These are phyloP conservation scores for Ips nitidus DNA, from an alignment of 1,140 invertebrate species.

Conservation along the genomic window DNA sequence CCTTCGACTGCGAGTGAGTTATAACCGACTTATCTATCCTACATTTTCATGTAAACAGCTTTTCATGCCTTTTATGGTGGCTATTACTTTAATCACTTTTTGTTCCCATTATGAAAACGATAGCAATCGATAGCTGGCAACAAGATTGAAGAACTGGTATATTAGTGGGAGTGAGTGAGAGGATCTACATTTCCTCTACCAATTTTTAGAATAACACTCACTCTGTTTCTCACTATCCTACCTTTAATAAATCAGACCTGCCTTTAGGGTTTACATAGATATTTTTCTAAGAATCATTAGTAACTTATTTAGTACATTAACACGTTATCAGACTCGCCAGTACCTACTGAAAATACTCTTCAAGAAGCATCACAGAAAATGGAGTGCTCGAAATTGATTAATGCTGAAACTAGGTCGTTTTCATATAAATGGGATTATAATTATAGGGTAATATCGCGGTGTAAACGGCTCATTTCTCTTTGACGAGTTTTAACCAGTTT, in stretches of 20 bases:
- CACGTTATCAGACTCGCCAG: too few relatives aligned
- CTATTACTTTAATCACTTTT: conserved; percentile 28
- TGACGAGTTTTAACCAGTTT: conserved; percentile 21
- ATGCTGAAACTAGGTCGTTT: conserved; percentile 12
- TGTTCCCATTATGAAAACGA: conserved; percentile 14
- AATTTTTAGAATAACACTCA: too few relatives aligned
- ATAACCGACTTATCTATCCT: conserved; percentile 23
- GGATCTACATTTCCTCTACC: too few relatives aligned
- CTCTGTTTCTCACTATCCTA: background rate
- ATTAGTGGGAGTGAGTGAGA: too few relatives aligned
- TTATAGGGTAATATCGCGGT: conserved; percentile 23
- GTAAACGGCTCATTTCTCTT: conserved; percentile 30
- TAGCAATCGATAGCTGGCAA: conserved; percentile 17
- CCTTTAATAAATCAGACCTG: background rate
- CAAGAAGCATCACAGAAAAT: background rate
- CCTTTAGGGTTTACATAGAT: too few relatives aligned
- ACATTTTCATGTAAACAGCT: conserved; percentile 24
- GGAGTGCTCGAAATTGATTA: conserved; percentile 18
- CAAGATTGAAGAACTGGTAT: background rate
- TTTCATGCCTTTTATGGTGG: conserved; percentile 22
- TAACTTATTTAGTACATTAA: too few relatives aligned
- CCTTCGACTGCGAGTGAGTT: conserved; percentile 11
- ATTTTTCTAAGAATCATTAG: too few relatives aligned
- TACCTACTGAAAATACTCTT: too few relatives aligned
- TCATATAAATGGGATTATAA: conserved; percentile 27